Evolutionary conservation across 2,888 invertebrate species (phyloP), one percentile per base, ranked within the genome.

Genomic region (Eilema depressum): DNA sequence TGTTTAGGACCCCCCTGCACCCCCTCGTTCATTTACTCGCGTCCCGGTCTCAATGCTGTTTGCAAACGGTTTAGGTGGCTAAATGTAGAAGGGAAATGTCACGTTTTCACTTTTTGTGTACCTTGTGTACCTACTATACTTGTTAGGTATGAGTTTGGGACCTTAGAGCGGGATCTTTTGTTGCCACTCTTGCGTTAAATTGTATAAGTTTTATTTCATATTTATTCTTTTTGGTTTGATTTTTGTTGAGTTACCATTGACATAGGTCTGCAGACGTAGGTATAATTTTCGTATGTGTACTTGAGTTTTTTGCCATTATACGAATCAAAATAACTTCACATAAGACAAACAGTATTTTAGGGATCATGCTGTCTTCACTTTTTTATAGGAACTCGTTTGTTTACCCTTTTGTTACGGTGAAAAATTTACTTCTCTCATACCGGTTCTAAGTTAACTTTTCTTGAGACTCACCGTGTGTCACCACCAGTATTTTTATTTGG

Each of bases 11-110:
- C 90, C 91, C 90, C 81, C 68, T 28, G 33, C 60, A 75, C 77
- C 86, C 88, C 89, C 90, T 89, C 85, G 88, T 88, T 93, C 93
- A 93, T 93, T 93, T 94, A 90, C 92, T 89, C 89, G 86, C 86
- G 89, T 86, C 90, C 90, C 90, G 86, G 87, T 88, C 92, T 89
- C 91, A 89, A 91, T 91, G 92, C 88, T 93, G 93, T 94, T 94
- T 94, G 93, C 93, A 88, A 92, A 93, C 92, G 94, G 93, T 94
- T 94, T 94, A 93, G 93, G 92, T 91, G 93, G 92, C 93, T 92
- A 93, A 93, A 93, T 94, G 93, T 92, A 90, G 87, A 89, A 79
- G 88, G 91, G 92, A 92, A 93, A 94, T 94, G 94, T 94, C 94
- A 92, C 91, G 92, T 87, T 93, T 93, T 92, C 92, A 92, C 93